Percentiles rank a stretch among this genome's conserved stretches.
phyloP scores from a whole-genome alignment of 2,113 vertebrate species.

The Lichenostomus cassidix region DNA sequence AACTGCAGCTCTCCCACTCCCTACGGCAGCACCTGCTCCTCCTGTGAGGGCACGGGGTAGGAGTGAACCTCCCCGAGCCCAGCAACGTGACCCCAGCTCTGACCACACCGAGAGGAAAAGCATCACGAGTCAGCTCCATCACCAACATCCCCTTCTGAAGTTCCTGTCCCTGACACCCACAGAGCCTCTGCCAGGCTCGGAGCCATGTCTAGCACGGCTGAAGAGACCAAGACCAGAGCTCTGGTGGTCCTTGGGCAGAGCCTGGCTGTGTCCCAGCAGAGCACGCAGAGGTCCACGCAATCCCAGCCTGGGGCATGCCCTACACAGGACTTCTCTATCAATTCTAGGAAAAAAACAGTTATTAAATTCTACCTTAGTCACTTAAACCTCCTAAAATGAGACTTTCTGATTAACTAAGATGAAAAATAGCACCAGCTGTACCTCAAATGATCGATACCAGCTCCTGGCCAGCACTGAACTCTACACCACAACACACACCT shows the following conservation, averaged over 20 bases:
- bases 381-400: not conserved
- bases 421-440: not conserved
- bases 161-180: not conserved
- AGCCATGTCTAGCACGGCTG: not conserved
- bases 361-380: not conserved
- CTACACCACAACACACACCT: accelerated
- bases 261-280: not conserved
- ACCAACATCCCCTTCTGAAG: not conserved
- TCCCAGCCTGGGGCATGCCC: accelerated
- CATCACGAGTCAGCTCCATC: not conserved
- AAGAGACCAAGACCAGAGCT: not conserved
- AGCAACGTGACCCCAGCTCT: not conserved
- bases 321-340: not conserved
- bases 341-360: not conserved
- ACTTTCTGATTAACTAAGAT: not conserved
- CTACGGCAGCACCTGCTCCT: not conserved
- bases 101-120: not conserved
- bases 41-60: not conserved
- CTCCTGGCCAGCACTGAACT: accelerated
- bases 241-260: not conserved
- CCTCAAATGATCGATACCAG: not conserved
- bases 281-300: not conserved
- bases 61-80: not conserved
- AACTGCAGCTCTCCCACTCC: constrained; percentile 7
- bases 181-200: not conserved